Evolutionary conservation across 2,113 vertebrate species (phyloP), one percentile per base, ranked within the genome.

Genomic region (Microtus ochrogaster): DNA sequence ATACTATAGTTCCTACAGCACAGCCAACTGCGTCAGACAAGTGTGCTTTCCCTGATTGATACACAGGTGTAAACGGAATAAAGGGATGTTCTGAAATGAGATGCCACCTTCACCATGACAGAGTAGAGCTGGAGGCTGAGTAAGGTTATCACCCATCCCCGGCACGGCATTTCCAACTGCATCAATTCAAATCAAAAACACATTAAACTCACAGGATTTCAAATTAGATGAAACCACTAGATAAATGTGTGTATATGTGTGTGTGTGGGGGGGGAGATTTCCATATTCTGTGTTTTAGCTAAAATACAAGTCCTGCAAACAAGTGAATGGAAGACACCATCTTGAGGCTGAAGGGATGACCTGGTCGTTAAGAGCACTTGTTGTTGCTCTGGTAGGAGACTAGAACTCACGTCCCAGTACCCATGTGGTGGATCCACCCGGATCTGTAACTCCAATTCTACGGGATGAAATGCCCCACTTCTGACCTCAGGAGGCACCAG

Each of bases 261-360:
- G 13, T 16, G 21, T 13, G 21, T 4, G 1, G 49, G 55, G 17
- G 55, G 55, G 12, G 55, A 55, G 55, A 58, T 58, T 72, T 85
- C 70, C 39, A 21, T 68, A 92, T 83, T 66, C 76, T 94, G 95
- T 95, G 47, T 72, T 95, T 94, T 96, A 92, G 76, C 70, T 65
- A 77, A 74, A 93, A 63, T 21, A 72, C 82, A 68, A 87, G n/a
- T 94, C 77, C 87, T 39, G 44, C 81, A 87, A 89, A 93, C 26
- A 89, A 91, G 5, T 70, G 33, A 92, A 95, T 30, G 81, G 33
- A 89, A 82, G 24, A 39, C 14, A 61, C 24, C 58, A 26, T 82
- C 79, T 41, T 16, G 55, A 11, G 24, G n/a, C 79, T 63, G 79
- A n/a, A 83, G 79, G 61, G 24, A 63, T 28, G 55, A 4, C 22